phyloP scores from a whole-genome alignment of 1,140 invertebrate species.

The Trialeurodes vaporariorum region DNA sequence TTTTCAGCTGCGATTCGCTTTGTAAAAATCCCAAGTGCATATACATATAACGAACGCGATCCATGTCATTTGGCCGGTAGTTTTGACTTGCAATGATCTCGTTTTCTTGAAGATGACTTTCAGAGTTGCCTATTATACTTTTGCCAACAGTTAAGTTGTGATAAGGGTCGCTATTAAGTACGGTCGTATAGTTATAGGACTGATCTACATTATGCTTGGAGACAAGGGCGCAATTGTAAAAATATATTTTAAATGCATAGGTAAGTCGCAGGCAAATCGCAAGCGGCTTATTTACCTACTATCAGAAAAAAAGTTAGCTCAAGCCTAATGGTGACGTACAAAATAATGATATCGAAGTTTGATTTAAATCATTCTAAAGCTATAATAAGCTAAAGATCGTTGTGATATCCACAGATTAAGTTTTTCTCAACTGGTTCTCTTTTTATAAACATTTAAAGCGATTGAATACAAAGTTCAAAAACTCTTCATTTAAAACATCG shows the following conservation, averaged over 20 bases:
- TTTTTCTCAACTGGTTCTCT: too few species aligned
- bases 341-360: too few species aligned
- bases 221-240: background rate
- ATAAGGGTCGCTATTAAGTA: background rate
- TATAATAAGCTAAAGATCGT: too few species aligned
- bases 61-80: background rate
- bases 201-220: background rate
- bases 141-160: background rate
- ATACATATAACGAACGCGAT: background rate
- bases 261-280: too few species aligned
- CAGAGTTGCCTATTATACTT: background rate
- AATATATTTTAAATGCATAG: background rate
- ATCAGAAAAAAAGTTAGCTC: too few species aligned
- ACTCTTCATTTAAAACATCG: too few species aligned
- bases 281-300: too few species aligned
- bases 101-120: background rate
- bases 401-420: too few species aligned
- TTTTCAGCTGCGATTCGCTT: background rate
- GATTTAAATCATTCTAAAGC: too few species aligned
- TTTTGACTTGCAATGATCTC: background rate
- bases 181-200: background rate
- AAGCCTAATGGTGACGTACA: too few species aligned
- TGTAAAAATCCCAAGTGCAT: background rate
- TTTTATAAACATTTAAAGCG: too few species aligned
- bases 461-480: too few species aligned